phyloP scores from a whole-genome alignment of 2,797 vertebrate genomes.

The Pachyuromys duprasi region DNA sequence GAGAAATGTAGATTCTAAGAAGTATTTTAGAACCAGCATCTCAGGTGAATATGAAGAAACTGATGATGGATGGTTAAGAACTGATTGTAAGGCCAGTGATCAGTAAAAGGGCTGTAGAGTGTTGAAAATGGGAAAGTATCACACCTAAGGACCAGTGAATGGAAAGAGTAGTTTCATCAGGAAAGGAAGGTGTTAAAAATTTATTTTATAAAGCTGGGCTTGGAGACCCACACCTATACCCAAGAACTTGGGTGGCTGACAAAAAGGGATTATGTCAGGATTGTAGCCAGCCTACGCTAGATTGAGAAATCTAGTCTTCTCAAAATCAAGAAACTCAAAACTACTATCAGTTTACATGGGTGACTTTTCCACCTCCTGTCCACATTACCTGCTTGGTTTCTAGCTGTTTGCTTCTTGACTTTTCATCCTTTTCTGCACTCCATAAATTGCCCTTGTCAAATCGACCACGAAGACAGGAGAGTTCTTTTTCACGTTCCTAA shows the following conservation, averaged over 20 bases:
- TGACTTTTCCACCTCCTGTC: not conserved
- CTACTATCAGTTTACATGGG: not conserved
- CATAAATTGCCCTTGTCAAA: conserved; percentile 92
- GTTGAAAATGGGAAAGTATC: not conserved
- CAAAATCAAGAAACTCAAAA: not conserved
- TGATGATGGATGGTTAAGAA: not conserved
- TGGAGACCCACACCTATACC: not conserved
- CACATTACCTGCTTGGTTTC: conserved; percentile 85
- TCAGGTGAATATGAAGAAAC: not conserved
- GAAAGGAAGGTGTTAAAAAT: not conserved
- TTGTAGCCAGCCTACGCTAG: not conserved
- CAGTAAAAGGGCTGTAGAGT: not conserved
- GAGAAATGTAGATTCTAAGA: conserved; percentile 19
- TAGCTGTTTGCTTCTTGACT: conserved; percentile 76
- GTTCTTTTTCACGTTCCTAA: conserved; percentile 95
- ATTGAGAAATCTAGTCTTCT: not conserved
- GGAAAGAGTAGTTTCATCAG: not conserved
- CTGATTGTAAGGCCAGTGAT: not conserved
- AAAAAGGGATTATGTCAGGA: not conserved
- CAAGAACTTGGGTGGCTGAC: not conserved
- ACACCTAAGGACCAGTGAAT: not conserved
- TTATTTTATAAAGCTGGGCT: not conserved
- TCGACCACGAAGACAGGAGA: conserved; percentile 92
- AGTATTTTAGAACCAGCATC: conserved; percentile 29
- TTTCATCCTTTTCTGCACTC: conserved; percentile 88